phyloP scores from a whole-genome alignment of 2,113 vertebrate species.

The Pseudorasbora parva region DNA sequence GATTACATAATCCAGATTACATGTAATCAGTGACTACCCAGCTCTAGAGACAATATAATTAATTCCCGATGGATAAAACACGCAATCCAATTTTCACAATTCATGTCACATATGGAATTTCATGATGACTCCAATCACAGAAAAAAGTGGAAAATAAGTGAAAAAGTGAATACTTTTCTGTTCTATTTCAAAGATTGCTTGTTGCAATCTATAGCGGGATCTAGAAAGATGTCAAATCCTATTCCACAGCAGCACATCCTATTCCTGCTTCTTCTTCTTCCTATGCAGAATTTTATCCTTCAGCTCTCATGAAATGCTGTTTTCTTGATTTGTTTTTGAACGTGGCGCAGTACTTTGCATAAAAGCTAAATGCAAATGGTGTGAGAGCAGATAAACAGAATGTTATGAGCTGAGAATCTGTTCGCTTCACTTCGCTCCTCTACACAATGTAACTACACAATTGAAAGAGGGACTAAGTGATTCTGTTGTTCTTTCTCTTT shows the following conservation, averaged over 20 bases:
- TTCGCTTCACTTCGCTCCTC: background rate
- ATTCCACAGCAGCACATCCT: background rate
- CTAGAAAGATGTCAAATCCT: background rate
- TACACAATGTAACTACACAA: slow-evolving; percentile 14
- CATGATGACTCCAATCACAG: too few species aligned
- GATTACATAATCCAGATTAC: too few species aligned
- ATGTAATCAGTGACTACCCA: too few species aligned
- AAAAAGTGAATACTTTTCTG: background rate
- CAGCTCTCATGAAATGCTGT: background rate
- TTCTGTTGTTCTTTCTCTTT: slow-evolving; percentile 12
- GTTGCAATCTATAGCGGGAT: background rate
- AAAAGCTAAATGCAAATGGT: slow-evolving; percentile 14
- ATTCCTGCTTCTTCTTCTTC: background rate
- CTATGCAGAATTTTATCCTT: background rate
- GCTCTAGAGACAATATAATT: too few species aligned
- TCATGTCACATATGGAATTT: too few species aligned
- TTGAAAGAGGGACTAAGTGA: slow-evolving; percentile 32
- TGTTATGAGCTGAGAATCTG: slow-evolving; percentile 14
- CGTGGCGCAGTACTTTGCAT: background rate
- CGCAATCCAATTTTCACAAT: too few species aligned
- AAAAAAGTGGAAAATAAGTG: too few species aligned
- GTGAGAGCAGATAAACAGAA: slow-evolving; percentile 16
- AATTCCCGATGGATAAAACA: too few species aligned
- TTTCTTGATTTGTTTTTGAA: slow-evolving; percentile 13
- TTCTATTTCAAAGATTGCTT: background rate